Evolutionary conservation across 2,113 vertebrate species (phyloP).

Genomic region (Psittacus erithacus): DNA sequence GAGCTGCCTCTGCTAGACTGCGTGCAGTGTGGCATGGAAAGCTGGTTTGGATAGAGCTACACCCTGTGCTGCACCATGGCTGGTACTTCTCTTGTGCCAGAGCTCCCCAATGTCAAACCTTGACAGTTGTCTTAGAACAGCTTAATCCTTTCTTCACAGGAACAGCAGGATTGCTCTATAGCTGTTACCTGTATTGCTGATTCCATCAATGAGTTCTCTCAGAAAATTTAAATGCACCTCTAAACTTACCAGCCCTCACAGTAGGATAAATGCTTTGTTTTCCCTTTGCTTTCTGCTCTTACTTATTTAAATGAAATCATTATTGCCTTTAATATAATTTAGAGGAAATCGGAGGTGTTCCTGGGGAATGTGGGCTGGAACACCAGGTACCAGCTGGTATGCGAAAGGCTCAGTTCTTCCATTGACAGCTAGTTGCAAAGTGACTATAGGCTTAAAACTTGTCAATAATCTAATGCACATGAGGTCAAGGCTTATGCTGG

Average conservation of each 20-base stretch:
- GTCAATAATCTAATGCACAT: neutral
- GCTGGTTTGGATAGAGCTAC: too few relatives aligned
- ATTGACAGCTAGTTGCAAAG: neutral
- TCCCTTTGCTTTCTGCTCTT: neutral
- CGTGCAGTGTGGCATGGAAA: fast-evolving
- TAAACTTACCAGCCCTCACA: neutral
- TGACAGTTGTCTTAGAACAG: neutral
- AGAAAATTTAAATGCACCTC: neutral
- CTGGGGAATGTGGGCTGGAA: neutral
- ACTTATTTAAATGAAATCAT: neutral
- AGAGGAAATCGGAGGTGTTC: neutral
- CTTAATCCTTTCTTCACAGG: neutral
- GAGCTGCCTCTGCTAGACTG: neutral
- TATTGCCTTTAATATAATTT: neutral
- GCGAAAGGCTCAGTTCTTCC: neutral
- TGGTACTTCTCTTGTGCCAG: neutral
- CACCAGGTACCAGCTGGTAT: neutral
- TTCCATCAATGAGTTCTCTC: neutral
- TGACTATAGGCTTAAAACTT: neutral
- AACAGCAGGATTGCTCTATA: neutral
- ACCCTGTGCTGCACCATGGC: neutral
- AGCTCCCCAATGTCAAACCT: neutral
- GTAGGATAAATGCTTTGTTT: neutral
- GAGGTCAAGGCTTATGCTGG: neutral
- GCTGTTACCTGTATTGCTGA: neutral